Evolutionary conservation across 2,113 vertebrate species (phyloP).

Genomic region (Melanostigma gelatinosum): DNA sequence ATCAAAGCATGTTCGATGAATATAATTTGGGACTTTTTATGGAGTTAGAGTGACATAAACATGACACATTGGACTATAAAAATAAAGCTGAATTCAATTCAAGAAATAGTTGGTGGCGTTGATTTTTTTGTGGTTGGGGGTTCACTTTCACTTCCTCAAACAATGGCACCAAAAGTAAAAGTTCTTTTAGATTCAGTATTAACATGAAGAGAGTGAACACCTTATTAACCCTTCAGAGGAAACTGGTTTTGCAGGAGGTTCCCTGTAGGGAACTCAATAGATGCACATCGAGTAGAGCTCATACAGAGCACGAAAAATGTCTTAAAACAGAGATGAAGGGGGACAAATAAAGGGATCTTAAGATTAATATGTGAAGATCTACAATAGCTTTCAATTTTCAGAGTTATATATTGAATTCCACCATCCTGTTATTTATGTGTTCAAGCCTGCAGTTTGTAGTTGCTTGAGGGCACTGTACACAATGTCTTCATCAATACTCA

Average conservation of each 20-base stretch:
- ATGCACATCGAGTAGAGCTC: background rate
- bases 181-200: background rate
- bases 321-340: background rate
- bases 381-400: background rate
- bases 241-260: background rate
- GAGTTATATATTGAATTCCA: background rate
- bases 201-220: background rate
- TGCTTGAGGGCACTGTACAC: conserved; percentile 1
- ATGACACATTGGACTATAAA: background rate
- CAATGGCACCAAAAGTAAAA: background rate
- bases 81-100: background rate
- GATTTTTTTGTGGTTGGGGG: background rate
- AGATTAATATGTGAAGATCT: background rate
- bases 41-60: background rate
- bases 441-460: conserved; percentile 21
- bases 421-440: background rate
- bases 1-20: background rate
- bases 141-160: background rate
- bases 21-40: background rate
- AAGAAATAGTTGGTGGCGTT: background rate
- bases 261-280: background rate
- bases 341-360: background rate
- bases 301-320: background rate
- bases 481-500: background rate
- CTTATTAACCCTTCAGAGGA: background rate